Evolutionary conservation across 2,797 vertebrate genomes (phyloP).

Genomic region (Clarias pachynema): DNA sequence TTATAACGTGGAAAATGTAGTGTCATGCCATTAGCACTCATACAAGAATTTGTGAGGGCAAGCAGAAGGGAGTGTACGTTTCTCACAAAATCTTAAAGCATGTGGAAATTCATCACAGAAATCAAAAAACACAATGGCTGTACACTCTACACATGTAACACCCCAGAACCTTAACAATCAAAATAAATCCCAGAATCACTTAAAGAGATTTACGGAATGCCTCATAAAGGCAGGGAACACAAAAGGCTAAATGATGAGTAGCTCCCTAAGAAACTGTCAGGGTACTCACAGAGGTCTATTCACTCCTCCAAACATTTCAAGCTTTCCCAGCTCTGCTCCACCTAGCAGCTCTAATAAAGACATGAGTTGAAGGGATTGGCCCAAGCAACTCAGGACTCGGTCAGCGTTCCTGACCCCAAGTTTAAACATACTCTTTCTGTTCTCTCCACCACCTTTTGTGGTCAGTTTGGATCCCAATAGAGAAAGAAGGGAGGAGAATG

Average conservation of each 20-base stretch:
- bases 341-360: constrained; percentile 39
- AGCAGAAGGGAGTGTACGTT: not conserved
- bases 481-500: constrained; percentile 22
- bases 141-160: constrained; percentile 5
- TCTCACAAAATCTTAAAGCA: constrained; percentile 10
- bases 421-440: constrained; percentile 41
- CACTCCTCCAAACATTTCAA: constrained; percentile 20
- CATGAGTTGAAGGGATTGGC: constrained; percentile 32
- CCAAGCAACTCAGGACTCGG: constrained; percentile 26
- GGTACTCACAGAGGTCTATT: constrained; percentile 36
- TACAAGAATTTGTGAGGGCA: constrained; percentile 20
- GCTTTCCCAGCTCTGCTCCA: constrained; percentile 30
- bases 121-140: not conserved
- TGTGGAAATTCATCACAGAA: not conserved
- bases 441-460: constrained; percentile 38
- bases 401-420: constrained; percentile 21
- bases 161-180: constrained; percentile 9
- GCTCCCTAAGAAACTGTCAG: constrained; percentile 40
- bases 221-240: constrained; percentile 32
- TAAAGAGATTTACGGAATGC: constrained; percentile 22
- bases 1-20: constrained; percentile 58
- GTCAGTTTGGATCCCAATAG: constrained; percentile 26
- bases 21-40: constrained; percentile 30
- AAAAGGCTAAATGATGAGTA: constrained; percentile 32
- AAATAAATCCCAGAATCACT: constrained; percentile 32